Percentiles rank a stretch among this genome's conserved stretches.
Evolutionary conservation across 2,888 invertebrate species (phyloP).

Genomic region (Clivina fossor): DNA sequence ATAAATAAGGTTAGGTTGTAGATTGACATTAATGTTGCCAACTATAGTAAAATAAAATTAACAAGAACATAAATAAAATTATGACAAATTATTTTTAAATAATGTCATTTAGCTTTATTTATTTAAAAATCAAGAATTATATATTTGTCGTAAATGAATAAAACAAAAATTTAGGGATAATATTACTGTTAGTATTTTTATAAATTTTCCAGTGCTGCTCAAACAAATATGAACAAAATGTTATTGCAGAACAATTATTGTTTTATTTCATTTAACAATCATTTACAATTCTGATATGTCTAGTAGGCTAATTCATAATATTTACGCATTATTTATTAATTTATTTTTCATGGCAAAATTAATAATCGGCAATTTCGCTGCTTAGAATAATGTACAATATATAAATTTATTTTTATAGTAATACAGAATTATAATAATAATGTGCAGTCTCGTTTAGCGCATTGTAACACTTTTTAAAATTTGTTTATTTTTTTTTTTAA

Average conservation of each 20-base stretch:
- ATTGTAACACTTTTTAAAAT: too few relatives aligned
- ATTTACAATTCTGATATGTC: conserved; percentile 50
- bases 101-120: too few relatives aligned
- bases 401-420: conserved; percentile 31
- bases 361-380: conserved; percentile 34
- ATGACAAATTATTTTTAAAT: background rate
- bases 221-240: background rate
- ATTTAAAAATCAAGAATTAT: too few relatives aligned
- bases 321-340: conserved; percentile 29
- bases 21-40: background rate
- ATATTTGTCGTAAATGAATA: background rate
- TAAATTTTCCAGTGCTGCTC: background rate
- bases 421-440: conserved; percentile 32
- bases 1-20: too few relatives aligned
- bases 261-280: conserved; percentile 50
- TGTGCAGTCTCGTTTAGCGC: conserved; percentile 35
- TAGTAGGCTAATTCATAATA: conserved; percentile 41
- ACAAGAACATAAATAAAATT: background rate
- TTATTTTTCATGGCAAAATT: conserved; percentile 33
- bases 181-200: too few relatives aligned
- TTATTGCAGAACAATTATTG: conserved; percentile 48
- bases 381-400: conserved; percentile 34
- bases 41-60: background rate
- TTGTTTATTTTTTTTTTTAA: conserved; percentile 23
- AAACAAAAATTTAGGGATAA: too few relatives aligned